These are phyloP conservation scores for Lepisosteus osseus DNA, from an alignment of 2,113 vertebrate genomes.

Conservation along the genomic window DNA sequence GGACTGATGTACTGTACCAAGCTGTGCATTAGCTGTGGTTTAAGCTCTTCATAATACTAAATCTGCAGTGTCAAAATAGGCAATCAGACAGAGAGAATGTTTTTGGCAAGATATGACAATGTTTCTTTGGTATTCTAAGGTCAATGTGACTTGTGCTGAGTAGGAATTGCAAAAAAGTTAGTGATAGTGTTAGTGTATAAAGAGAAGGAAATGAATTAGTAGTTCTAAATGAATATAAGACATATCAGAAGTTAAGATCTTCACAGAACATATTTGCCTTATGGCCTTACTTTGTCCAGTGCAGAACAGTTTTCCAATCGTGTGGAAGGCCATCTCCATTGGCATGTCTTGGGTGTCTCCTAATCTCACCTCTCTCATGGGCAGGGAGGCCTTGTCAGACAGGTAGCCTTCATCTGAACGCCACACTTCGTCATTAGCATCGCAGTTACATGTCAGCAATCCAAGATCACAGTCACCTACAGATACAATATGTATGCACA, in stretches of 20 bases:
- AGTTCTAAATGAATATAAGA: not conserved
- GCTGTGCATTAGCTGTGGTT: too few relatives aligned
- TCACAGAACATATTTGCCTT: not conserved
- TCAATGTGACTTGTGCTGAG: too few relatives aligned
- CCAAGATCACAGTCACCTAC: constrained; percentile 31
- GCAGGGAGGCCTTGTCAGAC: constrained; percentile 24
- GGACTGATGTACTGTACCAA: too few relatives aligned
- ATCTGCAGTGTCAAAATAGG: too few relatives aligned
- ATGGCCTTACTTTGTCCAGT: constrained; percentile 19
- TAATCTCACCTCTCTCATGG: constrained; percentile 29
- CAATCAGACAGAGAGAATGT: too few relatives aligned
- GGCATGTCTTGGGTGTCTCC: constrained; percentile 30
- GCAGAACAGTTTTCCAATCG: constrained; percentile 20
- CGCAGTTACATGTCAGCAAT: constrained; percentile 33
- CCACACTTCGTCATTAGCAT: constrained; percentile 36
- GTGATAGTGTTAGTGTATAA: too few relatives aligned
- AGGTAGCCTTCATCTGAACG: constrained; percentile 30
- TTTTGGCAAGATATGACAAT: too few relatives aligned
- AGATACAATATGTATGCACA: not conserved
- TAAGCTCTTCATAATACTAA: too few relatives aligned
- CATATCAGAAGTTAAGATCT: too few relatives aligned
- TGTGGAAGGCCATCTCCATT: constrained; percentile 27
- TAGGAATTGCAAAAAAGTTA: too few relatives aligned
- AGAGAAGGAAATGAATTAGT: not conserved
- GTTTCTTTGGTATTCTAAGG: too few relatives aligned